These are phyloP conservation scores for Fopius arisanus DNA, from an alignment of 1,140 invertebrate genomes.

Conservation along the genomic window DNA sequence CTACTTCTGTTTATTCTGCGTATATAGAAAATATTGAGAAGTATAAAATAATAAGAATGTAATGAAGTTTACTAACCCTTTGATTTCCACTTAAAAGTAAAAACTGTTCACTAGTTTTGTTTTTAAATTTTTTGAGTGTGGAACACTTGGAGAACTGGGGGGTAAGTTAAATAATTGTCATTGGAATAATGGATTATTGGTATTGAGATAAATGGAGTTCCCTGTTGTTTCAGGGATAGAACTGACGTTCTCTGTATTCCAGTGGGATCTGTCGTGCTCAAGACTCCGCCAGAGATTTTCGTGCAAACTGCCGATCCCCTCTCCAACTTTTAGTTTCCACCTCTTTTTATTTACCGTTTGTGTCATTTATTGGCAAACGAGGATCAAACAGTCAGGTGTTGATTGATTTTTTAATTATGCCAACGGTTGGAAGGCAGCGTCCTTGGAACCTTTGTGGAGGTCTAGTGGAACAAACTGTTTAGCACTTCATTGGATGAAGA, in stretches of 20 bases:
- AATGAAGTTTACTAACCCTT: slow-evolving; percentile 1
- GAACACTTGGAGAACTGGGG: neutral
- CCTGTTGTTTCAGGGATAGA: neutral
- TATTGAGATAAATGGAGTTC: too few relatives aligned
- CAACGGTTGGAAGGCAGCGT: neutral
- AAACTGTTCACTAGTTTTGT: neutral
- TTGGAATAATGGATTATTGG: too few relatives aligned
- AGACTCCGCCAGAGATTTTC: slow-evolving; percentile 14
- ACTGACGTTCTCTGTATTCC: slow-evolving; percentile 14
- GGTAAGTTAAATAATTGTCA: neutral
- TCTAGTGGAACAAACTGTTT: neutral
- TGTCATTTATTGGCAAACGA: neutral
- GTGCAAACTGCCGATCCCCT: slow-evolving; percentile 13
- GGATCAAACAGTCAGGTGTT: neutral
- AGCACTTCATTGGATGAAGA: neutral
- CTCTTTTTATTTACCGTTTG: neutral
- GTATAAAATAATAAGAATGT: neutral
- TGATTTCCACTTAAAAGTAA: neutral
- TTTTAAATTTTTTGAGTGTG: neutral
- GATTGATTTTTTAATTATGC: neutral
- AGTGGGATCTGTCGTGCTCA: slow-evolving; percentile 13
- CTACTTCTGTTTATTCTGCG: too few relatives aligned
- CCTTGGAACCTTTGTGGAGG: neutral
- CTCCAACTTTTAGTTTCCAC: neutral
- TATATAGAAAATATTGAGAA: too few relatives aligned